A percentile compares a stretch with the other conserved stretches of the same genome.
Evolutionary conservation across 1,140 invertebrate genomes (phyloP).

Genomic region (Brachionus koreanus): DNA sequence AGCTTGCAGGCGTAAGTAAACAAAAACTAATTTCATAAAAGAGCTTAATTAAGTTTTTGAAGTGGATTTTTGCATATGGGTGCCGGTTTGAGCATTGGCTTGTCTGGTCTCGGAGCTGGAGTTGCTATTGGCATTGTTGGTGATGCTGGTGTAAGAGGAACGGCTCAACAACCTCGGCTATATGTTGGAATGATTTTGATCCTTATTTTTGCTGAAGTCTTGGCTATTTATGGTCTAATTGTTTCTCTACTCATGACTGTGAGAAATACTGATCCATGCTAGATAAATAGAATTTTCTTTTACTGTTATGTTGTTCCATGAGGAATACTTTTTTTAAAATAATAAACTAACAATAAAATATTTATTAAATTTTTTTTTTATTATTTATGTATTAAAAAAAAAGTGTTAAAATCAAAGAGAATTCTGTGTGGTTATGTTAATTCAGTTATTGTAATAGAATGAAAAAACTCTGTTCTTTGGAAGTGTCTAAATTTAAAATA

Average conservation of each 20-base stretch:
- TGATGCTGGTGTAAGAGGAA: constrained; percentile 94
- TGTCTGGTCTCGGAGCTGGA: constrained; percentile 92
- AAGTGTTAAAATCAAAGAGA: no score
- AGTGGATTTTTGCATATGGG: constrained; percentile 95
- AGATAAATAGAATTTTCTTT: background rate
- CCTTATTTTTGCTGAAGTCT: constrained; percentile 99
- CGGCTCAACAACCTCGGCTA: constrained; percentile 87
- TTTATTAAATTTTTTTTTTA: no score
- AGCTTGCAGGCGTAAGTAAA: constrained; percentile 71
- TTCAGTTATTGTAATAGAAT: no score
- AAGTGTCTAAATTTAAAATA: no score
- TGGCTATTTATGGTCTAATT: constrained; percentile 98
- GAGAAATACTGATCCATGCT: constrained; percentile 60
- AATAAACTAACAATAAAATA: no score
- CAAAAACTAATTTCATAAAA: constrained; percentile 46
- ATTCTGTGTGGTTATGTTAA: no score
- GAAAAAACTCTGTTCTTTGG: no score
- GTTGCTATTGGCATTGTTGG: constrained; percentile 98
- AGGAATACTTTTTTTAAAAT: no score
- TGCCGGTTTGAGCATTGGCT: constrained; percentile 90
- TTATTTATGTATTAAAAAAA: no score
- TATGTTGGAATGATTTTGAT: constrained; percentile 99
- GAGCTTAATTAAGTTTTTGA: constrained; percentile 49
- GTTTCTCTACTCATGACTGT: constrained; percentile 96
- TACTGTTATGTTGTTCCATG: background rate